Base-by-base conservation (phyloP, 2,797 vertebrate genomes). In the Chloroceryle inda region DNA sequence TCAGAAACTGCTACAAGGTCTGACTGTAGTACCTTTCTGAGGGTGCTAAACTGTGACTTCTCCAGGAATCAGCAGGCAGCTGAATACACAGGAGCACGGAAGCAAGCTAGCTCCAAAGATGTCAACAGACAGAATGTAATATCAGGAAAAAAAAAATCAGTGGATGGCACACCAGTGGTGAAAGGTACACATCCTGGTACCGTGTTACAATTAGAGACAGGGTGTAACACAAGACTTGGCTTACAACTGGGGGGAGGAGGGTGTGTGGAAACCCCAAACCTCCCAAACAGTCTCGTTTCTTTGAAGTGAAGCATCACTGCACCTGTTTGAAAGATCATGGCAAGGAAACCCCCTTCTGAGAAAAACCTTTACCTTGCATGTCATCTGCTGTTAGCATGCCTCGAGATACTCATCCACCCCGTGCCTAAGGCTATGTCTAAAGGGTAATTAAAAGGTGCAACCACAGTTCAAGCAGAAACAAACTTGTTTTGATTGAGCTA, bases 401-500 rank as follows among this genome's bases (percentile, higher is more conserved):
- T 80, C 58, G 33, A 77, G 68, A 45, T 62, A 62, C 8, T 1
- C 37, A 9, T 45, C 64, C 49, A 35, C 40, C 33, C 61, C 22
- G 49, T 50, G 68, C 86, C 72, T 19, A 3, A 1, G 26, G 88
- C 17, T 53, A 83, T 3, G 6, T 59, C 79, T 85, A 53, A 35
- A 64, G 29, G 10, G 33, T 72, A 81, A 94, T 88, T 78, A 90
- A 75, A 85, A 92, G 58, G 62, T 68, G 49, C 52, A 89, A 67
- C 11, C 31, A 31, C 5, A 77, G 73, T 10, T 89, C 58, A 85
- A 77, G 23, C 1, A 84, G 53, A 83, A 92, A 66, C 63, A 75
- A 90, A 80, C 45, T 66, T 37, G 42, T 61, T 83, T 62, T 68
- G 61, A 91, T 80, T 0, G 4, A 83, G 49, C 42, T 21, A 42